Evolutionary conservation across 1,140 invertebrate genomes (phyloP).

Genomic region (Eupristina koningsbergeri): DNA sequence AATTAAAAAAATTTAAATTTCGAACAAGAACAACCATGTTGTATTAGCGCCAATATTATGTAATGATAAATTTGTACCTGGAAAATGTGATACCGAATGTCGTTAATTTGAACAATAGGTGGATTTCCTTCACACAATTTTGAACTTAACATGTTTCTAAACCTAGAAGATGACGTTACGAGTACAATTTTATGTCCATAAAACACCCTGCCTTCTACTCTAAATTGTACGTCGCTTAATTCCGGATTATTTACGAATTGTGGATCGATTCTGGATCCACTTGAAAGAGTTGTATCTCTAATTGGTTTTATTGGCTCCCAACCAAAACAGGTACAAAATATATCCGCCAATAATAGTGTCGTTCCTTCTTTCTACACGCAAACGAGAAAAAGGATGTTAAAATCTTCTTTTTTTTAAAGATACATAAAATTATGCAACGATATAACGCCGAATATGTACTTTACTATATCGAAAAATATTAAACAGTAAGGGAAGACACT

Average conservation of each 20-base stretch:
- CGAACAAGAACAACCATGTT: too few relatives aligned
- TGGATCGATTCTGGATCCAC: constrained; percentile 87
- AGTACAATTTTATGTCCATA: constrained; percentile 95
- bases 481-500: constrained; percentile 90
- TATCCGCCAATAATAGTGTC: constrained; percentile 88
- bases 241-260: constrained; percentile 95
- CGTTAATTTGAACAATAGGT: constrained; percentile 92
- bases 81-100: constrained; percentile 93
- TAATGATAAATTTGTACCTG: constrained; percentile 75
- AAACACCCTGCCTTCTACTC: constrained; percentile 92
- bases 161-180: constrained; percentile 89
- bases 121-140: constrained; percentile 84
- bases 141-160: constrained; percentile 89
- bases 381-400: too few relatives aligned
- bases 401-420: not conserved
- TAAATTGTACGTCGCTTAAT: constrained; percentile 91
- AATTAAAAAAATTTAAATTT: constrained; percentile 44
- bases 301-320: constrained; percentile 88
- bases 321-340: constrained; percentile 90
- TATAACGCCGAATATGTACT: constrained; percentile 70
- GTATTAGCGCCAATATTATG: too few relatives aligned
- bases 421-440: not conserved
- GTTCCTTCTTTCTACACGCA: constrained; percentile 85
- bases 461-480: constrained; percentile 93
- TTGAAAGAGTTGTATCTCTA: constrained; percentile 78